These are phyloP conservation scores for Pseudomyrmex flavicornis DNA, from an alignment of 1,140 invertebrate genomes.

Conservation along the genomic window DNA sequence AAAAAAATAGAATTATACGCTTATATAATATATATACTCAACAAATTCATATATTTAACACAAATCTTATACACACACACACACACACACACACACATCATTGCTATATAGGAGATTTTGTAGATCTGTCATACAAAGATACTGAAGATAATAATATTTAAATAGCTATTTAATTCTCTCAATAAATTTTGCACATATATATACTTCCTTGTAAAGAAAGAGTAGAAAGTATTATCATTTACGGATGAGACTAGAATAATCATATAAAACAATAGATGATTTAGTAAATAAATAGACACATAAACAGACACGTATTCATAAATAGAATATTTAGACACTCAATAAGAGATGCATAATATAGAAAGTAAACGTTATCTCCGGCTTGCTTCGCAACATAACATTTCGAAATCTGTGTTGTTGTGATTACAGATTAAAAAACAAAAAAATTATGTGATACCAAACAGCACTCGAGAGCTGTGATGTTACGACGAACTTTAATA, in stretches of 20 bases:
- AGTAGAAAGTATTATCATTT: constrained; percentile 25
- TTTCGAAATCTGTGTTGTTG: constrained; percentile 25
- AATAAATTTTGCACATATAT: constrained; percentile 5
- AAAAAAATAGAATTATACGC: constrained; percentile 62
- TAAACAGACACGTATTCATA: background rate
- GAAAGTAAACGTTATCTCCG: background rate
- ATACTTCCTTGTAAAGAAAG: background rate
- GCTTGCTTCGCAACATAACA: background rate
- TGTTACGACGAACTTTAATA: constrained; percentile 42
- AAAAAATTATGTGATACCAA: constrained; percentile 5
- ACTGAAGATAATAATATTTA: background rate
- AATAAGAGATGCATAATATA: background rate
- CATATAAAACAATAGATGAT: background rate
- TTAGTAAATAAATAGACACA: constrained; percentile 1
- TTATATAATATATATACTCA: constrained; percentile 52
- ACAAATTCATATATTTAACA: constrained; percentile 43
- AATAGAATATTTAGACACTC: constrained; percentile 17
- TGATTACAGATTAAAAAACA: background rate
- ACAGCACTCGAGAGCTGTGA: constrained; percentile 48
- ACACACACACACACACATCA: background rate
- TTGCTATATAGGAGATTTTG: background rate
- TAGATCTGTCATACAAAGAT: background rate
- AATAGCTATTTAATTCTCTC: background rate
- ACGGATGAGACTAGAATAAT: background rate
- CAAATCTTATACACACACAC: background rate